phyloP scores from a whole-genome alignment of 2,797 vertebrate genomes.

The Typhlichthys subterraneus region DNA sequence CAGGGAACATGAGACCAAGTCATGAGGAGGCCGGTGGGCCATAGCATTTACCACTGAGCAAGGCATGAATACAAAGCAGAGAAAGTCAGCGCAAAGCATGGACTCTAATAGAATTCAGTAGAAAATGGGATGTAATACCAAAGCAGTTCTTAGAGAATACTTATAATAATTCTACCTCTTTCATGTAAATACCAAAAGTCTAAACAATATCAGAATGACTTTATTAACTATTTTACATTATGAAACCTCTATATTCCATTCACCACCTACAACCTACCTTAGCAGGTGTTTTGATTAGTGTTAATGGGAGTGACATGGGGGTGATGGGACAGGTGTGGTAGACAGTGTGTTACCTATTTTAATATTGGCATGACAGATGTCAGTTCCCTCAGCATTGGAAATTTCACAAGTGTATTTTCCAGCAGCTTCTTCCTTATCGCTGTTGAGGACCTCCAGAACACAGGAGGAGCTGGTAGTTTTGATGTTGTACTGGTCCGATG shows the following conservation, averaged over 20 bases:
- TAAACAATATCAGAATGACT: too few species aligned
- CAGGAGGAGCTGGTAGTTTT: conserved; percentile 82
- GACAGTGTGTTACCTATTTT: conserved; percentile 51
- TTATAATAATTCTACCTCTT: too few species aligned
- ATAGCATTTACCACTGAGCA: neutral
- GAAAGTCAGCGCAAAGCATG: neutral
- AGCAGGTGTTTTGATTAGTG: neutral
- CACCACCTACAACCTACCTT: conserved; percentile 1
- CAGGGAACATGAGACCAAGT: conserved; percentile 26
- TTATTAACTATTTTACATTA: neutral
- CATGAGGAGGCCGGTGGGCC: conserved; percentile 35
- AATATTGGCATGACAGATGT: conserved; percentile 54
- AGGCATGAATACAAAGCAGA: conserved; percentile 5
- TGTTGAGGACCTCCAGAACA: conserved; percentile 76
- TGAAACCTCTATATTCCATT: neutral
- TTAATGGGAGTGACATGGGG: conserved; percentile 3
- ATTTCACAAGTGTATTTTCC: conserved; percentile 89
- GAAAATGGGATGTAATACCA: neutral
- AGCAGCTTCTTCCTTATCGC: conserved; percentile 74
- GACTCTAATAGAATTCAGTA: neutral
- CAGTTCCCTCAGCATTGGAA: conserved; percentile 80
- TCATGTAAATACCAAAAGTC: too few species aligned
- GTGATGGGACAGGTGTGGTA: conserved; percentile 2
- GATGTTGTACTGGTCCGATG: conserved; percentile 85
- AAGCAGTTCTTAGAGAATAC: too few species aligned